A percentile compares a stretch with the other conserved stretches of the same genome.
Evolutionary conservation across 2,113 vertebrate genomes (phyloP).

Genomic region (Pheucticus melanocephalus): DNA sequence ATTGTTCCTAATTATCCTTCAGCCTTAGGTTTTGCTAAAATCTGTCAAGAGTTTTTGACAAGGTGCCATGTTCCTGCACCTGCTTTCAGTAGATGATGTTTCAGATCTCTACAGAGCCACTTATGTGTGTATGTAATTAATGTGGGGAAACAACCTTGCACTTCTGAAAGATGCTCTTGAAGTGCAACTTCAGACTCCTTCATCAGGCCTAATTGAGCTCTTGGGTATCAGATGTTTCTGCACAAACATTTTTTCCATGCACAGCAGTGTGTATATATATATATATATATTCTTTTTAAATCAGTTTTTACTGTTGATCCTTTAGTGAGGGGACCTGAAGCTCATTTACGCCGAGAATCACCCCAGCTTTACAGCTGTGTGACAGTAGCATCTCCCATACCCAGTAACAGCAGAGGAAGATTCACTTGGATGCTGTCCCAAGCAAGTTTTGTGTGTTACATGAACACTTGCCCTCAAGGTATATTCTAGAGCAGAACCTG

Average conservation of each 20-base stretch:
- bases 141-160: neutral
- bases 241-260: neutral
- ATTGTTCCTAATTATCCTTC: neutral
- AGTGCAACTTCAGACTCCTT: neutral
- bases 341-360: neutral
- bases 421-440: accelerated
- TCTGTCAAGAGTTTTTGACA: neutral
- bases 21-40: neutral
- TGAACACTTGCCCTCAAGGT: neutral
- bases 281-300: neutral
- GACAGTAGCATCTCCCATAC: neutral
- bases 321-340: neutral
- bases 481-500: neutral
- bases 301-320: neutral
- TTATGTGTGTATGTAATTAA: accelerated
- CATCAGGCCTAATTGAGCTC: neutral
- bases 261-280: neutral
- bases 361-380: neutral
- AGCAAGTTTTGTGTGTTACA: neutral
- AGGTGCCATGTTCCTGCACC: neutral
- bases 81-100: neutral
- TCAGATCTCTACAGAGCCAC: neutral
- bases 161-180: neutral
- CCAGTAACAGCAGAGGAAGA: accelerated
- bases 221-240: neutral